Percentiles rank a stretch among this genome's conserved stretches.
These are phyloP conservation scores for Teleogryllus occipitalis DNA, from an alignment of 1,140 invertebrate genomes.

Conservation along the genomic window DNA sequence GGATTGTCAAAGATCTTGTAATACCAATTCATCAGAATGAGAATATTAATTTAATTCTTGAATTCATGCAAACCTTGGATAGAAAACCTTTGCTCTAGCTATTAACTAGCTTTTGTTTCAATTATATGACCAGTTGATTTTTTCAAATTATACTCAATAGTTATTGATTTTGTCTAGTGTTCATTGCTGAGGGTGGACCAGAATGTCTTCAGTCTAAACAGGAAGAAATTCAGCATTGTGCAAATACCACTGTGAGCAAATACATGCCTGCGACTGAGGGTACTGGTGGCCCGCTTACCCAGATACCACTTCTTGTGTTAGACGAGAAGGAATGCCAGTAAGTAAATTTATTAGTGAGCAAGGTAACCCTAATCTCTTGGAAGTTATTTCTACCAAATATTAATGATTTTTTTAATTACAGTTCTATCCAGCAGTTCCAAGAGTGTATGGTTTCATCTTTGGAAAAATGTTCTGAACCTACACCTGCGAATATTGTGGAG, in stretches of 20 bases:
- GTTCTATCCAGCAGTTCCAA: conserved; percentile 50
- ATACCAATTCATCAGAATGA: no score
- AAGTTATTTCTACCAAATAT: not conserved
- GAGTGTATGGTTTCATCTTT: conserved; percentile 53
- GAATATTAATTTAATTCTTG: no score
- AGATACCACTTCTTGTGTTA: conserved; percentile 45
- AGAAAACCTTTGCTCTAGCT: conserved; percentile 8
- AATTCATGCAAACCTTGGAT: no score
- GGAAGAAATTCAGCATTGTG: conserved; percentile 50
- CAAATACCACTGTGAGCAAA: conserved; percentile 48
- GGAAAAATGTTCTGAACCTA: conserved; percentile 59
- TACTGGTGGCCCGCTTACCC: conserved; percentile 3
- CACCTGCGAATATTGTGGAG: conserved; percentile 68
- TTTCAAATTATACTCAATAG: not conserved
- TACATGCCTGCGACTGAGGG: conserved; percentile 36
- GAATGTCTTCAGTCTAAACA: conserved; percentile 57
- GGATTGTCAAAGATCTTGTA: no score
- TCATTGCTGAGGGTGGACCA: conserved; percentile 65
- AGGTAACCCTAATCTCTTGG: not conserved
- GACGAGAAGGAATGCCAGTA: conserved; percentile 44
- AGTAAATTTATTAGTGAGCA: conserved; percentile 23
- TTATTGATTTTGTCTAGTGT: conserved; percentile 47
- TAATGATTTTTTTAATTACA: conserved; percentile 30
- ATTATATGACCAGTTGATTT: not conserved
- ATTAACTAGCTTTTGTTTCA: not conserved